phyloP scores from a whole-genome alignment of 2,797 vertebrate genomes.

The Botia kubotai region DNA sequence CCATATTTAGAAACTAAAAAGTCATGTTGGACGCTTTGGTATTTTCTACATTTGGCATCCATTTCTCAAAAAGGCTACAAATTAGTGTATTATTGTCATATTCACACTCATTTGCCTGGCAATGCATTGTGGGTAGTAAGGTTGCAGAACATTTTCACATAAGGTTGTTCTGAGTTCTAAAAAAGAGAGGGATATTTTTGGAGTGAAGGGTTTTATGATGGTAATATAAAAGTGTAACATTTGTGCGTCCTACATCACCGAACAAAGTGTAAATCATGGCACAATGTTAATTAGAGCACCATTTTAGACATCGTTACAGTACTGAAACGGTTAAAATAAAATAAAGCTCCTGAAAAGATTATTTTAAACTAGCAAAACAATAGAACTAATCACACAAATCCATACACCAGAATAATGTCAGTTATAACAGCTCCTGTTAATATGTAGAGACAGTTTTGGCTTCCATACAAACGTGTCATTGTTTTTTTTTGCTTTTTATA shows the following conservation, averaged over 20 bases:
- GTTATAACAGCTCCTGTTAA: background rate
- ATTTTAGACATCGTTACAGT: background rate
- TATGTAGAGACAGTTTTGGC: background rate
- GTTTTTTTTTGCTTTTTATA: background rate
- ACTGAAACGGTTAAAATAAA: background rate
- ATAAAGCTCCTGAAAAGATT: background rate
- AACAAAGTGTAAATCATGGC: conserved; percentile 6
- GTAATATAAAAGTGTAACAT: background rate
- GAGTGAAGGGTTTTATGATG: background rate
- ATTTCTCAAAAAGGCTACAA: background rate
- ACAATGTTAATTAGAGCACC: conserved; percentile 11
- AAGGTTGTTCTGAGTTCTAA: background rate
- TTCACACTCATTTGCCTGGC: conserved; percentile 3
- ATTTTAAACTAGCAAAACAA: conserved; percentile 14
- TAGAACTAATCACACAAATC: conserved; percentile 9
- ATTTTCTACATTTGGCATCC: conserved; percentile 35
- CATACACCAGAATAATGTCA: conserved; percentile 3
- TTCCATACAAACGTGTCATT: background rate
- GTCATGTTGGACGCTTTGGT: background rate
- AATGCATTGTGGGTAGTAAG: background rate
- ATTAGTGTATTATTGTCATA: background rate
- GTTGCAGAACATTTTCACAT: background rate
- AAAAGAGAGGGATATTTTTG: background rate
- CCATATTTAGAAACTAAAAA: background rate
- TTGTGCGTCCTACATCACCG: background rate